Base-by-base conservation (phyloP, 1,140 invertebrate genomes). In the Caenorhabditis remanei region DNA sequence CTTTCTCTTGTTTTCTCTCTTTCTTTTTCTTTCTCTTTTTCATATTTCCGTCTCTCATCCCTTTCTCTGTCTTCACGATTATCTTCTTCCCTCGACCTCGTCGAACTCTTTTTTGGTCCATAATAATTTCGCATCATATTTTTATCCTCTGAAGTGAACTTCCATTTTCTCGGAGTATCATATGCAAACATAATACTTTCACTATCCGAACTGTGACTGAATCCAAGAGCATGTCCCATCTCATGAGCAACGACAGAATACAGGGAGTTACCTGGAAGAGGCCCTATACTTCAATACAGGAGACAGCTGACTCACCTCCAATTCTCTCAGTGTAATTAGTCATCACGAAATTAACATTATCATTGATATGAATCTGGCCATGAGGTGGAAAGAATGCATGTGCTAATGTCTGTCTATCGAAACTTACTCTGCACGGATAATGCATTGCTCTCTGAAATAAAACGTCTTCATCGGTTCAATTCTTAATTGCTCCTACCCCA, bases 101-200 rank as follows among this genome's bases (percentile, higher is more conserved):
- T 43, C 14, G 19, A 6, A n/a, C 9, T 24, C 21, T 48, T 79
- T 11, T 79, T 79, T 5, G 71, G 9, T 2, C 71, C 71, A 16
- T 79, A 79, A 79, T 79, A 79, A 8, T 19, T 13, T n/a, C 19
- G n/a, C 71, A 79, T 79, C 5, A 7, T 3, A 50, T 79, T 53
- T 53, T 79, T 79, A 79, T 79, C 71, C 71, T 53, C 53, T 1
- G 71, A 11, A 50, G 71, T 79, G n/a, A 79, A 79, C 21, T 79
- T 50, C 71, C 71, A 79, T 53, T 32, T 8, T n/a, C 71, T n/a
- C 11, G 71, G 71, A 11, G 43, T 50, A 50, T 79, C 71, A 50
- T 79, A 79, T 14, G 71, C 71, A 24, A 79, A 79, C 71, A 79
- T 79, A 3, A 79, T n/a, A 79, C 71, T 79, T 11, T 79, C 46